Base-by-base conservation (phyloP, 2,797 vertebrate genomes). In the Hyperoplus immaculatus region DNA sequence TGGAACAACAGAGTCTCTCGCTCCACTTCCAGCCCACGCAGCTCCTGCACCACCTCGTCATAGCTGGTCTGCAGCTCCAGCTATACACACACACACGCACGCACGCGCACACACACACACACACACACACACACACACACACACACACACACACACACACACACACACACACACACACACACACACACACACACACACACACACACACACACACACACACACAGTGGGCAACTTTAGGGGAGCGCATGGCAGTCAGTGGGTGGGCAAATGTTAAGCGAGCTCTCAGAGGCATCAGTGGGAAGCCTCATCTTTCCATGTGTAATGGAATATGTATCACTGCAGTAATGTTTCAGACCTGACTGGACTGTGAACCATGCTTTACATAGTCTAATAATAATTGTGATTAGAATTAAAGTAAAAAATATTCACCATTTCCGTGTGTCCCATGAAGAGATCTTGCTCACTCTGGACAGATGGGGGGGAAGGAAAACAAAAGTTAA, bases 1-100 rank as follows among this genome's bases (percentile, higher is more conserved):
- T 96, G 95, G 92, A 96, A 96, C 83, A 95, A 80, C 83, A 96
- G 84, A 62, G 89, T 47, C 67, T 94, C 95, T 71, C 94, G 92
- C 88, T 95, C 93, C 16, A 95, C 87, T 90, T 96, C 95, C 86
- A 96, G 78, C 69, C 91, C 89, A 75, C 88, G 93, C 85, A 96
- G 81, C 87, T 96, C 95, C 87, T 94, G 93, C 77, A 96, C 81
- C 73, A 88, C 93, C 78, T 94, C 92, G 3, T 95, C 93, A 61
- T 96, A 94, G 89, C 89, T 92, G 81, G 90, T 90, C 89, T 94
- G 95, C 74, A 96, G 93, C 78, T 95, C 95, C 80, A 93, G 57
- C 94, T 95, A 84, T 42, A 82, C 3, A 29, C 29, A 21, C 21
- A 21, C 21, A 21, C 21, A 21, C 21, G 1, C 21, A 21, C 21